Conservation (phyloP, 2,113 vertebrate genomes). For the Thinocorus orbignyianus region DNA sequence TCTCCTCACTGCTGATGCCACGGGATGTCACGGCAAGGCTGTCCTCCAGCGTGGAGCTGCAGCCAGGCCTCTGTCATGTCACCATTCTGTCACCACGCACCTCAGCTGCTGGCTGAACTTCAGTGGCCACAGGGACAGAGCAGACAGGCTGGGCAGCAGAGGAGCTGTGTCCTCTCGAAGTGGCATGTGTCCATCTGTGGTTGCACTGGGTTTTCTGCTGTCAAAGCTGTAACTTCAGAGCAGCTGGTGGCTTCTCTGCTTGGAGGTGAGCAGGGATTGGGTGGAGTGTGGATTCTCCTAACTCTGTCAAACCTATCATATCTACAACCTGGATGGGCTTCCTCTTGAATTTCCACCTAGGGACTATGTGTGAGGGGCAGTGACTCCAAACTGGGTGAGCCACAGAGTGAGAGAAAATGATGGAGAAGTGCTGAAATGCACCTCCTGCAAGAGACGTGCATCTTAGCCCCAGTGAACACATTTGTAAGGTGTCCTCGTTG, state of each 20-base stretch:
- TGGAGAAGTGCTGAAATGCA: neutral
- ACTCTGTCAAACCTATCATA: neutral
- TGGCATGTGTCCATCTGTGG: fast-evolving
- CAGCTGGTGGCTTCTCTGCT: neutral
- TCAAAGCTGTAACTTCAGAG: neutral
- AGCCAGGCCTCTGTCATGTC: neutral
- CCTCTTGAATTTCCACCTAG: neutral
- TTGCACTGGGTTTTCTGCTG: neutral
- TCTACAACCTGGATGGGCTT: neutral
- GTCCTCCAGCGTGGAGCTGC: neutral
- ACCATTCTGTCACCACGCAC: fast-evolving
- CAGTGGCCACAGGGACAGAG: fast-evolving
- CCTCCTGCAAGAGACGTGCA: fast-evolving
- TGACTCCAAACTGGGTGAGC: neutral
- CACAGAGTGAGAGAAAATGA: neutral
- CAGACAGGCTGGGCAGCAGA: neutral
- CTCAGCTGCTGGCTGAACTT: neutral
- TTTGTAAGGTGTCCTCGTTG: neutral
- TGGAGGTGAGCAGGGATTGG: neutral
- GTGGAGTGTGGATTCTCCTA: neutral
- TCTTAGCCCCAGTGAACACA: fast-evolving
- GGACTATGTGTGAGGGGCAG: neutral
- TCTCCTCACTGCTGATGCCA: neutral
- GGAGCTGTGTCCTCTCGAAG: fast-evolving
- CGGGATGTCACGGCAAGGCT: neutral